Conservation (phyloP, 2,797 vertebrate species). For the Antennarius maculatus region DNA sequence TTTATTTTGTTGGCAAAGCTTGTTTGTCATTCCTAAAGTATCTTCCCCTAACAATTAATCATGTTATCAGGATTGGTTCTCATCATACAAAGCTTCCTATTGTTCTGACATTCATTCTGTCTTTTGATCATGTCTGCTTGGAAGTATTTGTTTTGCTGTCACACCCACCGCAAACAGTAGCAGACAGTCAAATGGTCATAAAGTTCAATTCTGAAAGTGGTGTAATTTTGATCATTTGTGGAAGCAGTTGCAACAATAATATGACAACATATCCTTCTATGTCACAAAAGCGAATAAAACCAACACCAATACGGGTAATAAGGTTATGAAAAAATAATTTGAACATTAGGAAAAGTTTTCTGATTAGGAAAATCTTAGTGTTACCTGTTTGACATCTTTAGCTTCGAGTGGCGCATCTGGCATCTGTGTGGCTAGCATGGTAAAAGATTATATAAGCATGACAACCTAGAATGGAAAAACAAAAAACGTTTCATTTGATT, state of each 20-base stretch:
- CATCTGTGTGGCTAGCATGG: conserved; percentile 89
- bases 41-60: not conserved
- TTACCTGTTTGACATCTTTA: conserved; percentile 88
- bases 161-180: not conserved
- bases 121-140: not conserved
- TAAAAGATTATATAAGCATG: conserved; percentile 75
- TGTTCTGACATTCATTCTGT: not conserved
- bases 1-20: not conserved
- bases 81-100: not conserved
- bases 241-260: not conserved
- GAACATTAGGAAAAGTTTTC: too few species aligned
- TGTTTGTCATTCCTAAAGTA: not conserved
- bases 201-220: not conserved
- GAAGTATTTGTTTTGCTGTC: not conserved
- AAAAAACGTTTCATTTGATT: conserved; percentile 1
- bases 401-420: conserved; percentile 79
- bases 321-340: not conserved
- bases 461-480: conserved; percentile 75
- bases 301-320: not conserved
- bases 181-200: not conserved
- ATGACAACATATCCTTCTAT: conserved; percentile 18
- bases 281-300: conserved; percentile 5
- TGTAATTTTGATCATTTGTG: not conserved
- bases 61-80: not conserved
- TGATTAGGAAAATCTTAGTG: not conserved